Base-by-base conservation (phyloP, 2,888 invertebrate species). In the Melanchra persicariae region DNA sequence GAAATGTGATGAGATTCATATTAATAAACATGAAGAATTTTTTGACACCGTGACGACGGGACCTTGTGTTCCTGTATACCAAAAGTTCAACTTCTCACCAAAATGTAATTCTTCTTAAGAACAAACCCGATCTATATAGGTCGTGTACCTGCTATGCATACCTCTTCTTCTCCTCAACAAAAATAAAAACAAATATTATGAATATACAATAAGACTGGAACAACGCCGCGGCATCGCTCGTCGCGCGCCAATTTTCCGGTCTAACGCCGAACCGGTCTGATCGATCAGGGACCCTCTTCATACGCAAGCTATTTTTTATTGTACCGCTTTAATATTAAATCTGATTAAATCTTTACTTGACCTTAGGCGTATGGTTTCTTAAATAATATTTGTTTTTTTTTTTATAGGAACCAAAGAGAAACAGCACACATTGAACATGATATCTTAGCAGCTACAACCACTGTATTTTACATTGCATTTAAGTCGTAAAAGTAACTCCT, bases 221-320 rank as follows among this genome's bases (percentile, higher is more conserved):
- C 77, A 84, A 81, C 82, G 85, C 79, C 86, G 83, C 67, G 72
- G 58, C 79, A 84, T 84, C 87, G 87, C 85, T 58, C 78, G 87
- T 85, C 88, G 87, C 84, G 85, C 79, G 85, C 86, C 87, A 87
- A 91, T 91, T 91, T 90, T 87, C 89, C 90, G 89, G 91, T 92
- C 92, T 89, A 87, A 77, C 88, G 89, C 87, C 78, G 79, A 88
- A 91, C 87, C 89, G 89, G 90, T 89, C 83, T 63, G 70, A 77
- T 82, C 64, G 70, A 77, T 82, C 81, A 79, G 76, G 79, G 81
- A 85, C 87, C 87, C 86, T 85, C 82, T 75, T 75, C 55, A 79
- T 82, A 81, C 66, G 76, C 77, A 74, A 73, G 60, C 34, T 34
- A 59, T 75, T 77, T 64, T 74, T 81, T 69, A 59, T 59, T 59